These are phyloP conservation scores for Caenorhabditis virilis DNA, from an alignment of 2,888 invertebrate genomes.

Conservation along the genomic window DNA sequence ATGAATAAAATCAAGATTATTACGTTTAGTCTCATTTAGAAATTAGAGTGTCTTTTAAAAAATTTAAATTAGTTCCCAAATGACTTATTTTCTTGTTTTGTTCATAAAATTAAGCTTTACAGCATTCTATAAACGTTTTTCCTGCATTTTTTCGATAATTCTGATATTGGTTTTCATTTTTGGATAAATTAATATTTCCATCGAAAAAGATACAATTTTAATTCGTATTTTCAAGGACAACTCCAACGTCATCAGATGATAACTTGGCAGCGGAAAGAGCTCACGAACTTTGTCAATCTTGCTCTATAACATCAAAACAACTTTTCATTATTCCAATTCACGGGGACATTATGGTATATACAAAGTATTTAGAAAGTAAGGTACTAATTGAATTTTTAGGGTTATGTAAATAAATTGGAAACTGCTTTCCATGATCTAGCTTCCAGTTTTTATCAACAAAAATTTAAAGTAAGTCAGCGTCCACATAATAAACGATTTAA, in stretches of 20 bases:
- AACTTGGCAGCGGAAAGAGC: conserved; percentile 87
- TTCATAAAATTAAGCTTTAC: no score
- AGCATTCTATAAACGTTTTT: no score
- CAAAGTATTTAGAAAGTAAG: conserved; percentile 6
- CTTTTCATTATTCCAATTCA: conserved; percentile 82
- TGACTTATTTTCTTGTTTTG: no score
- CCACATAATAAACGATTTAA: conserved; percentile 77
- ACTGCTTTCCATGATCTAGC: conserved; percentile 91
- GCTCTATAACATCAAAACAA: conserved; percentile 88
- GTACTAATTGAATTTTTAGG: conserved; percentile 14
- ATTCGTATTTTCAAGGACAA: no score
- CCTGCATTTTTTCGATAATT: no score
- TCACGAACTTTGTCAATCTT: conserved; percentile 85
- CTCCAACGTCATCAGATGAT: conserved; percentile 69
- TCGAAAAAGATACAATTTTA: no score
- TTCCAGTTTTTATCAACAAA: conserved; percentile 87
- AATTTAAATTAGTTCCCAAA: no score
- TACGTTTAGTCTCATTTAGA: no score
- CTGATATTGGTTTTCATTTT: no score
- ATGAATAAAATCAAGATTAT: no score
- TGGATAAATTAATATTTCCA: no score
- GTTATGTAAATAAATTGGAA: conserved; percentile 77
- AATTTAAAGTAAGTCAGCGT: conserved; percentile 75
- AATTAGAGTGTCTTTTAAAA: no score
- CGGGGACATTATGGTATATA: conserved; percentile 9